Base-by-base conservation (phyloP, 2,113 vertebrate species). In the Xenopus borealis region DNA sequence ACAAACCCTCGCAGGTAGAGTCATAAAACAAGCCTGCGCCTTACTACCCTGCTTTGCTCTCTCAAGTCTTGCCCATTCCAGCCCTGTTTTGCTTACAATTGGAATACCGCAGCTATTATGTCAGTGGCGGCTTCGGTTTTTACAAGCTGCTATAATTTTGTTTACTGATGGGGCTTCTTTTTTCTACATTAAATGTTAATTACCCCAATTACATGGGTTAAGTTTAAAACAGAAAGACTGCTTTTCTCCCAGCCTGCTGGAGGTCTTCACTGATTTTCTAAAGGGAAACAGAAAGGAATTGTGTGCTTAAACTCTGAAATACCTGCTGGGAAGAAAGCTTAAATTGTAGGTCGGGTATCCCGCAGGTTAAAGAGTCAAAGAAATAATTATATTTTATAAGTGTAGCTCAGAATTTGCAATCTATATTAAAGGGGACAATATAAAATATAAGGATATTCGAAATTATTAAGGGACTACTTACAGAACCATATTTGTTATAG, bases 61-160 rank as follows among this genome's bases (percentile, higher is more conserved):
- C 46, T 27, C 52, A 27, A 57, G 52, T 45, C 63, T 17, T 46
- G 30, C 16, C 63, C 61, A 16, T 53, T 23, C 63, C 2, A 52
- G 50, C 12, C n/a, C 19, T 19, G 30, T 61, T 64, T 64, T 18
- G 30, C n/a, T 52, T 30, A 46, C 18, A 3, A 17, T 18, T 40
- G 58, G 12, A 64, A 72, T 55, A 72, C 63, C 55, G 47, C 47
- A 16, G 47, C 62, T 55, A 52, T 64, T 72, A 58, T 62, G n/a
- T 65, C 62, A 64, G 45, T 45, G 71, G 19, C 13, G 14, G 40
- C 23, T 64, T 19, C 6, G 16, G 19, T 61, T 58, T 62, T 47
- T 40, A 40, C 68, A 70, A 55, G 30, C 33, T 23, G 14, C 52
- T 30, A 12, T 40, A 44, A 19, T 44, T 40, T 58, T 57, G 57